Evolutionary conservation across 2,797 vertebrate genomes (phyloP).

Genomic region (Onychomys leucogaster): DNA sequence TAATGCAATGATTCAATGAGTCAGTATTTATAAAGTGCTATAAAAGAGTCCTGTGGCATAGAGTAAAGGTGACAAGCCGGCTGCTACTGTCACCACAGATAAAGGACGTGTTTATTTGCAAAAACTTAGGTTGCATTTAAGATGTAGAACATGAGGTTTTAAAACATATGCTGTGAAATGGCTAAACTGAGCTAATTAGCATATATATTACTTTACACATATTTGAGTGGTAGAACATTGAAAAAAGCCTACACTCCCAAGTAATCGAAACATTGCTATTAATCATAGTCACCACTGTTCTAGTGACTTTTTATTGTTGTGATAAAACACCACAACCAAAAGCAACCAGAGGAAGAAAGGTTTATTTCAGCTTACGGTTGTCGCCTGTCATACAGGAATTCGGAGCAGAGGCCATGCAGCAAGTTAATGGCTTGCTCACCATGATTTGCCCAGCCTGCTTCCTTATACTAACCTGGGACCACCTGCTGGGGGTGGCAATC

Average conservation of each 20-base stretch:
- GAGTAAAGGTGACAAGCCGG: not conserved
- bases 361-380: not conserved
- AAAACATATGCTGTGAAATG: not conserved
- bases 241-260: not conserved
- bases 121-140: not conserved
- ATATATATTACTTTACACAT: not conserved
- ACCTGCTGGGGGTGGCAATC: not conserved
- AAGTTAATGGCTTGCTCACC: too few species aligned
- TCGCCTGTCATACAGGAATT: not conserved
- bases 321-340: not conserved
- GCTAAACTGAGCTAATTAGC: not conserved
- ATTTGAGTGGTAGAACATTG: not conserved
- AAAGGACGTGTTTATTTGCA: not conserved
- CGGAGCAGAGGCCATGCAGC: not conserved
- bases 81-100: not conserved
- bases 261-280: not conserved
- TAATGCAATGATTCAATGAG: not conserved
- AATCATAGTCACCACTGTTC: not conserved
- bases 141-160: not conserved
- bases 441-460: not conserved
- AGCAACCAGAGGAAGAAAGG: too few species aligned
- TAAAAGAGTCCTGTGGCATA: not conserved
- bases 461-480: too few species aligned
- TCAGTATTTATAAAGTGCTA: not conserved
- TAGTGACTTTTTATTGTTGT: not conserved